These are phyloP conservation scores for Solea solea DNA, from an alignment of 2,113 vertebrate genomes.

Conservation along the genomic window DNA sequence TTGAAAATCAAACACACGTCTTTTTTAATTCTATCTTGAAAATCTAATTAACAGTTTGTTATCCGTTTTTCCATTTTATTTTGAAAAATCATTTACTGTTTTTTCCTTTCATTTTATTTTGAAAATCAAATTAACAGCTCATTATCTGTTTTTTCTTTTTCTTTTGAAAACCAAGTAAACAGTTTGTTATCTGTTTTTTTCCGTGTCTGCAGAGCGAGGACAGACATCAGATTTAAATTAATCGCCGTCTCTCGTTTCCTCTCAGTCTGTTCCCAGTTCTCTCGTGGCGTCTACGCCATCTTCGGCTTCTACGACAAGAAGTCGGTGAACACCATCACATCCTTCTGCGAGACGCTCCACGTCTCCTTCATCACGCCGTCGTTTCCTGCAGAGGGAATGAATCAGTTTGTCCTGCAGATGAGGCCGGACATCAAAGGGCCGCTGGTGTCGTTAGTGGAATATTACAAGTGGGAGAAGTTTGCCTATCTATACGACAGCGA, in stretches of 20 bases:
- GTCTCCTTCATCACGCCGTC: constrained; percentile 98
- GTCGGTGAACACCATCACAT: constrained; percentile 98
- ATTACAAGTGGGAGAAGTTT: constrained; percentile 98
- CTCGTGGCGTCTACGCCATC: constrained; percentile 97
- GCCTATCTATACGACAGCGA: constrained; percentile 97
- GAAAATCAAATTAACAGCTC: no score
- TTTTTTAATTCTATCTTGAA: no score
- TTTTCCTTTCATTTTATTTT: no score
- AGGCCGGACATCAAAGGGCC: constrained; percentile 97
- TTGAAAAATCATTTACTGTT: no score
- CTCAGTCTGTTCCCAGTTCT: constrained; percentile 97
- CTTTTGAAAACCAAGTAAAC: no score
- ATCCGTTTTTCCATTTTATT: no score
- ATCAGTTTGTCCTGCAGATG: constrained; percentile 98
- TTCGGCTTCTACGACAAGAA: constrained; percentile 99
- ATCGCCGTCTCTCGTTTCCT: not conserved
- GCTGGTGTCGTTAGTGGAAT: constrained; percentile 95
- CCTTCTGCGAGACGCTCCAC: constrained; percentile 96
- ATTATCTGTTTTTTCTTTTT: no score
- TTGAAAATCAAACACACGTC: no score
- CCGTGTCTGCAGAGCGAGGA: no score
- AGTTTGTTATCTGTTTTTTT: no score
- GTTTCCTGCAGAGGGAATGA: constrained; percentile 95
- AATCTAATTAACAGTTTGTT: no score
- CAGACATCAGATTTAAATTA: no score